Evolutionary conservation across 2,888 invertebrate species (phyloP), one percentile per base, ranked within the genome.

Genomic region (Podotricha telesiphe): DNA sequence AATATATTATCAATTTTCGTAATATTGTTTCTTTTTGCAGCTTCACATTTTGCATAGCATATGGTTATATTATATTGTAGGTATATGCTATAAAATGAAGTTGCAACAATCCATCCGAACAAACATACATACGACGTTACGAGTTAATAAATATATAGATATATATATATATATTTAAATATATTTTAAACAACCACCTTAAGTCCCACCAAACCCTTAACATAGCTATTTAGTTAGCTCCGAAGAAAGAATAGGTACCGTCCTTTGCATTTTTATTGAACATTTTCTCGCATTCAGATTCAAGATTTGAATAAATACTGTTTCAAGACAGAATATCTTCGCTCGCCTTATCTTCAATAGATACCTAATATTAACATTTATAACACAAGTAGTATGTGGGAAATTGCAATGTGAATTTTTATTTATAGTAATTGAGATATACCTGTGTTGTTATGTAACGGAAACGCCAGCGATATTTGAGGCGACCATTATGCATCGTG

Each of bases 211-310:
- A 3, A n/a, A 63, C 72, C 74, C 61, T 77, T 77, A 77, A 75
- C 73, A 77, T 79, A 76, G 78, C 81, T 82, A 86, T 86, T 86
- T 84, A 85, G 82, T 87, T 83, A 86, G 82, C 79, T 79, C 77
- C 81, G 78, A 78, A 80, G 82, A 82, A 82, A 84, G 84, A 83
- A 81, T 80, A 83, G 83, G 81, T 79, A 76, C 76, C 77, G 80
- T 80, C 78, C 81, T 88, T 88, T 84, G 88, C 88, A 88, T 89
- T 89, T 89, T 89, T 88, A 89, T 89, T 85, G 84, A 80, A 85
- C 82, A 86, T 85, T 86, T 86, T 79, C 77, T 74, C 70, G 75
- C 69, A 74, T 77, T 78, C 73, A 78, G 68, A 73, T 70, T 66
- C 50, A 70, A 70, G 79, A 87, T 88, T 85, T 89, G 85, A 88